phyloP scores from a whole-genome alignment of 1,140 invertebrate species.

The Leptinotarsa undecemlineata region DNA sequence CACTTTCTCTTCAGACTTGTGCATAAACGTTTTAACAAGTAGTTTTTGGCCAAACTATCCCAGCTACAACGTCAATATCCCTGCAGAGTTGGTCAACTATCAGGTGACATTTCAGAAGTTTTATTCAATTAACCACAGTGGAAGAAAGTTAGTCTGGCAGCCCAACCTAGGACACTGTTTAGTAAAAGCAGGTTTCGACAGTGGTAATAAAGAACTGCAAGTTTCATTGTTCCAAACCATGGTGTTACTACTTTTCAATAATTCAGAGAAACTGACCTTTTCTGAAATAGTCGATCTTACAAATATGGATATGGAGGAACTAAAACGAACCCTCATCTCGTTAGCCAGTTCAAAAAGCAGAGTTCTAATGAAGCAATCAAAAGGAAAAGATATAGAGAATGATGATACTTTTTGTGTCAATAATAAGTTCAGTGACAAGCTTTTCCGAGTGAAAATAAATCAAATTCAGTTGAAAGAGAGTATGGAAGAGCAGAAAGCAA shows the following conservation, averaged over 20 bases:
- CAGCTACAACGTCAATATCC: slow-evolving; percentile 85
- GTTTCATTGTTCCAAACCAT: slow-evolving; percentile 96
- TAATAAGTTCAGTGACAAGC: slow-evolving; percentile 91
- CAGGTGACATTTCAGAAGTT: slow-evolving; percentile 96
- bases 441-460: slow-evolving; percentile 97
- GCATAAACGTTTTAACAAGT: slow-evolving; percentile 93
- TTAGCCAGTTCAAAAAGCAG: slow-evolving; percentile 92
- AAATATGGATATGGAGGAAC: slow-evolving; percentile 86
- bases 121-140: slow-evolving; percentile 94
- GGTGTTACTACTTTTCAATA: slow-evolving; percentile 92
- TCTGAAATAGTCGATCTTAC: slow-evolving; percentile 87
- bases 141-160: slow-evolving; percentile 96
- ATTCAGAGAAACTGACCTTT: slow-evolving; percentile 70
- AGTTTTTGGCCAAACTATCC: slow-evolving; percentile 98
- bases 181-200: slow-evolving; percentile 83
- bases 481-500: slow-evolving; percentile 90
- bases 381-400: slow-evolving; percentile 81
- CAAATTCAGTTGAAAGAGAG: slow-evolving; percentile 99
- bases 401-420: slow-evolving; percentile 89
- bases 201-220: slow-evolving; percentile 90
- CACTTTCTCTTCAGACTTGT: slow-evolving; percentile 73
- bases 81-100: slow-evolving; percentile 85
- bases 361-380: slow-evolving; percentile 84
- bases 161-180: slow-evolving; percentile 94
- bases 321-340: slow-evolving; percentile 91